phyloP scores from a whole-genome alignment of 2,113 vertebrate species.

The Coreoperca whiteheadi region DNA sequence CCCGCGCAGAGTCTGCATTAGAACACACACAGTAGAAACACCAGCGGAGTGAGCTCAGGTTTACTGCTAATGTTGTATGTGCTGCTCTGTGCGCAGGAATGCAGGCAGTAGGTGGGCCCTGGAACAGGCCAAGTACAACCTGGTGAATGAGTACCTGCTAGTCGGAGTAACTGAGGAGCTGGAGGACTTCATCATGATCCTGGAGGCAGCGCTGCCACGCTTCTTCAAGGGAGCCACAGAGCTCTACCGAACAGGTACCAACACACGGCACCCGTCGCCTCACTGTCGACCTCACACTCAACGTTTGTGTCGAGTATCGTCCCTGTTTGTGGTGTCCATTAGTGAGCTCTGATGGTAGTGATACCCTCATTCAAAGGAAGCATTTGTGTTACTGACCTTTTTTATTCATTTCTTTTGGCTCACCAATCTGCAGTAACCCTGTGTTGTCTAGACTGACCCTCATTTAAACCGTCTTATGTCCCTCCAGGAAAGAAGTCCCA shows the following conservation, averaged over 20 bases:
- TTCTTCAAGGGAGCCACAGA: constrained; percentile 97
- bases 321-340: background rate
- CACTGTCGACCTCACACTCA: background rate
- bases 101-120: constrained; percentile 96
- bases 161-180: constrained; percentile 98
- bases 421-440: background rate
- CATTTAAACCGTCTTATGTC: background rate
- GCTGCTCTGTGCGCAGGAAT: constrained; percentile 86
- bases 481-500: constrained; percentile 97
- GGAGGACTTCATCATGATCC: constrained; percentile 98
- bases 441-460: constrained; percentile 1
- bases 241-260: constrained; percentile 93
- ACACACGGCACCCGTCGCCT: background rate
- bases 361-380: background rate
- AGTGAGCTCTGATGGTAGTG: background rate
- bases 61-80: too few relatives aligned
- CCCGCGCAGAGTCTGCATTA: too few relatives aligned
- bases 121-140: constrained; percentile 98
- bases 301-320: background rate
- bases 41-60: background rate
- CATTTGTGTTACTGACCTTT: background rate
- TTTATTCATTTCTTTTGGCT: background rate
- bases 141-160: constrained; percentile 96
- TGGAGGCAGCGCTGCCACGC: constrained; percentile 94
- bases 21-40: background rate